phyloP scores from a whole-genome alignment of 1,140 invertebrate genomes.

The Macrostomum lignano region DNA sequence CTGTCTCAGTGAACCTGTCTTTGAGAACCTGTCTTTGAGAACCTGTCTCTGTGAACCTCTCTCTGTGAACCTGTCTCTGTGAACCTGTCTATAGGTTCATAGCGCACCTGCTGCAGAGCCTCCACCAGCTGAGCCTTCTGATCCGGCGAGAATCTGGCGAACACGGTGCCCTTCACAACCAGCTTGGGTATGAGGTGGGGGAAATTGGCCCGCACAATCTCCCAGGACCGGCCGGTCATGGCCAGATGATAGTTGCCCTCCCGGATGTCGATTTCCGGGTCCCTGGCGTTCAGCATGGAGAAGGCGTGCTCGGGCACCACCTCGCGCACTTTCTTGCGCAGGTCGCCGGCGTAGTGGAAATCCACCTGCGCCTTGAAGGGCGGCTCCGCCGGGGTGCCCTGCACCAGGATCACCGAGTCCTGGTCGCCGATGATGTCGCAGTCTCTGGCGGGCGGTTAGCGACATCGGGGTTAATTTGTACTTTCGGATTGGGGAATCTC shows the following conservation, averaged over 20 bases:
- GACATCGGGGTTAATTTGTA: too few species aligned
- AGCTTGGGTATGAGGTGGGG: slow-evolving; percentile 40
- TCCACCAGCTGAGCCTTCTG: slow-evolving; percentile 81
- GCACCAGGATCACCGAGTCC: slow-evolving; percentile 42
- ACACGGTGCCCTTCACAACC: slow-evolving; percentile 50
- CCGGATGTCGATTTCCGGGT: too few species aligned
- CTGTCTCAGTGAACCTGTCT: too few species aligned
- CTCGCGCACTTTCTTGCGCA: slow-evolving; percentile 3
- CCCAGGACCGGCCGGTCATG: slow-evolving; percentile 46
- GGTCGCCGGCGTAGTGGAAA: slow-evolving; percentile 6
- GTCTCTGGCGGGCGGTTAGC: too few species aligned
- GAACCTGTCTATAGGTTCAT: too few species aligned
- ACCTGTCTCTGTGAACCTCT: too few species aligned
- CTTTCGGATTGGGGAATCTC: too few species aligned
- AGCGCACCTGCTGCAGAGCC: slow-evolving; percentile 49
- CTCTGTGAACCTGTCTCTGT: too few species aligned
- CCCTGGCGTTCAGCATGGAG: too few species aligned
- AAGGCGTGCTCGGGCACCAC: too few species aligned
- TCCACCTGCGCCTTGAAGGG: background rate
- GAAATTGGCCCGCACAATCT: slow-evolving; percentile 40
- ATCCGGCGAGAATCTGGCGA: slow-evolving; percentile 78
- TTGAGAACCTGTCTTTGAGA: too few species aligned
- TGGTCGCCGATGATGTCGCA: slow-evolving; percentile 52
- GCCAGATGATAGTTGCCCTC: slow-evolving; percentile 45
- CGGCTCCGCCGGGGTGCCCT: slow-evolving; percentile 14